Percentiles rank a stretch among this genome's conserved stretches.
Conservation (phyloP, 2,113 vertebrate species). For the Chrysemys picta region DNA sequence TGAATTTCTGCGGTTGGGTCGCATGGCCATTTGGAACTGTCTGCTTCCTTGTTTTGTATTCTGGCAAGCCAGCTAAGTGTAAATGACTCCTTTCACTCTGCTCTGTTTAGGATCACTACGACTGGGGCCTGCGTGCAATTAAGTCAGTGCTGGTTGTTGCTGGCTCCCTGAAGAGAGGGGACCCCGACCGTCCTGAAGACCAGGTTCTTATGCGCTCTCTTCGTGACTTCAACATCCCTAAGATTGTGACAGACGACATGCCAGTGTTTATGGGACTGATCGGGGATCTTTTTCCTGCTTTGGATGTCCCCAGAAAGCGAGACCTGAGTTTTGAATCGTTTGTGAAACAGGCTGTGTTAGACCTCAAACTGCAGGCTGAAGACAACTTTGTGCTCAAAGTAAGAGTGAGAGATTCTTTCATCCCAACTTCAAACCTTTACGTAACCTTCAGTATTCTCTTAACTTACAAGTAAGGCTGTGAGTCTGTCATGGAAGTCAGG, state of each 20-base stretch:
- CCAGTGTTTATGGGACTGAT: constrained; percentile 95
- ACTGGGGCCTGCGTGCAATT: constrained; percentile 96
- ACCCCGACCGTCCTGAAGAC: constrained; percentile 89
- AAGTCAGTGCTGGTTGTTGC: constrained; percentile 96
- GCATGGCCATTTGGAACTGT: background rate
- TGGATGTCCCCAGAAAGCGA: constrained; percentile 90
- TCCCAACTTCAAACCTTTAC: background rate
- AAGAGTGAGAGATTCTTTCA: rapidly evolving
- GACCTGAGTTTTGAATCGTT: constrained; percentile 86
- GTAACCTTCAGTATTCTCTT: background rate
- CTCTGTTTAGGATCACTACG: constrained; percentile 89
- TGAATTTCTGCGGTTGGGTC: background rate
- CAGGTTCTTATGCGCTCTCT: constrained; percentile 96
- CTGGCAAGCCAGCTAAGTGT: background rate
- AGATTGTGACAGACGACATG: constrained; percentile 93
- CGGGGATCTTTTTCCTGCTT: constrained; percentile 90
- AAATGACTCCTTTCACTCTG: background rate
- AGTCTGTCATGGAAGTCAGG: too few species aligned
- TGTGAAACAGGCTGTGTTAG: constrained; percentile 88
- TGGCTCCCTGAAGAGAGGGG: constrained; percentile 90
- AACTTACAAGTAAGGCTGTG: too few species aligned
- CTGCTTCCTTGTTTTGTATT: background rate
- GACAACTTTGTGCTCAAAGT: constrained; percentile 98
- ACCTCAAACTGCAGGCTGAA: constrained; percentile 91
- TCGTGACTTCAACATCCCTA: constrained; percentile 95